phyloP scores from a whole-genome alignment of 2,113 vertebrate species.

The Ceratotherium simum region DNA sequence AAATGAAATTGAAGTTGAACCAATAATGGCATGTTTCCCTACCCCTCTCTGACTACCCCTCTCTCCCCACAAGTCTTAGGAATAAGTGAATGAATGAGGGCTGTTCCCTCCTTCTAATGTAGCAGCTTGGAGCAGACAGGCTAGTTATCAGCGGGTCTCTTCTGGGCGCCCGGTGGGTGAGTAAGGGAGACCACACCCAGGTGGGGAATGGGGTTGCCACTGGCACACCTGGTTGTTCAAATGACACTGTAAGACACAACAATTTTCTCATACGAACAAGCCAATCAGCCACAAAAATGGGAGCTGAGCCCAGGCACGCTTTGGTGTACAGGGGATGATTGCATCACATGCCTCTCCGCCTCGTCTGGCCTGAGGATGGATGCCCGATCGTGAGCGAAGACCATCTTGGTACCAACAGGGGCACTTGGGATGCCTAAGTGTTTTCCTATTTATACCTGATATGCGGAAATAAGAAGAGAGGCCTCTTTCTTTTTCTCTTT shows the following conservation, averaged over 20 bases:
- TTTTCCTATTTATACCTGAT: background rate
- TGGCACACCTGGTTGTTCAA: too few species aligned
- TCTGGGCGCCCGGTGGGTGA: background rate
- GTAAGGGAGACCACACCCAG: too few species aligned
- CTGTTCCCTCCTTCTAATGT: background rate
- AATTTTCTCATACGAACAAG: background rate
- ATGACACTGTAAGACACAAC: background rate
- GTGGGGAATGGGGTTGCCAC: background rate
- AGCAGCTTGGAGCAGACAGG: background rate
- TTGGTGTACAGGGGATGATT: background rate
- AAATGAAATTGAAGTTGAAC: background rate
- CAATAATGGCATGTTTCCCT: background rate
- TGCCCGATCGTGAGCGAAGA: background rate
- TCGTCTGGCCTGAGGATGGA: background rate
- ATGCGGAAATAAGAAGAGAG: background rate
- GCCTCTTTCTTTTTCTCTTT: background rate
- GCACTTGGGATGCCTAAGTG: background rate
- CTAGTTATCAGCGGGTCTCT: background rate
- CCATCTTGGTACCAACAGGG: background rate
- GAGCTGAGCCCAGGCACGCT: background rate
- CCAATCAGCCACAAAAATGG: background rate
- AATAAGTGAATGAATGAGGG: background rate
- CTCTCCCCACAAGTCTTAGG: background rate
- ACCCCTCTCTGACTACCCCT: accelerated
- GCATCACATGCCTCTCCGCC: too few species aligned